Evolutionary conservation across 2,113 vertebrate species (phyloP).

Genomic region (Pachyramphus minor): DNA sequence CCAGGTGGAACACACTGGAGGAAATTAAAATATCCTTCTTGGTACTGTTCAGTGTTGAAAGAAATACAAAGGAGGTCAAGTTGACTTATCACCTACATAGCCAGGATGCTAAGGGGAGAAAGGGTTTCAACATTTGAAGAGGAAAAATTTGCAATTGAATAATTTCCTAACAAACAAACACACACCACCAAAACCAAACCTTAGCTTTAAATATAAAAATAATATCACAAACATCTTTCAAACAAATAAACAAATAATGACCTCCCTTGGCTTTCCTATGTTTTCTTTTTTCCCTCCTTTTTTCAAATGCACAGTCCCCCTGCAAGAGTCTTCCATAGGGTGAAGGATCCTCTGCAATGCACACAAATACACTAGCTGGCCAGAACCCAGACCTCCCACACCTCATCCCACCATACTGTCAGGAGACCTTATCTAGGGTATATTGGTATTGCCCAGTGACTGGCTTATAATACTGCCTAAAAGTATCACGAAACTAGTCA

Average conservation of each 20-base stretch:
- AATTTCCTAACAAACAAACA: background rate
- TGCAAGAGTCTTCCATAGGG: background rate
- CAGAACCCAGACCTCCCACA: background rate
- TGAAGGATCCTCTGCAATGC: background rate
- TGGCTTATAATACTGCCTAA: background rate
- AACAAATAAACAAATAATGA: background rate
- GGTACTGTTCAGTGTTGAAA: conserved; percentile 42
- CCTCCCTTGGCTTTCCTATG: background rate
- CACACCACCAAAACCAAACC: background rate
- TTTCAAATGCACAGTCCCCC: background rate
- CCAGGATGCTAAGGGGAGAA: background rate
- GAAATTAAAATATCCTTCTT: conserved; percentile 67
- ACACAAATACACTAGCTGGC: background rate
- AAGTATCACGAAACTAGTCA: background rate
- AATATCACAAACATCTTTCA: background rate
- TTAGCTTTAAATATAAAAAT: background rate
- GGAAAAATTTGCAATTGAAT: background rate
- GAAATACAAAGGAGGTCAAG: conserved; percentile 37
- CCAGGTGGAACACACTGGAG: conserved; percentile 44
- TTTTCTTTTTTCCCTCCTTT: background rate
- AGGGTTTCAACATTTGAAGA: background rate
- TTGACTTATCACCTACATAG: conserved; percentile 14
- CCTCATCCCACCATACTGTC: background rate
- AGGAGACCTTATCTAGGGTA: background rate
- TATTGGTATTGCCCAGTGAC: background rate